phyloP scores from a whole-genome alignment of 2,113 vertebrate genomes.

The Muntiacus reevesi region DNA sequence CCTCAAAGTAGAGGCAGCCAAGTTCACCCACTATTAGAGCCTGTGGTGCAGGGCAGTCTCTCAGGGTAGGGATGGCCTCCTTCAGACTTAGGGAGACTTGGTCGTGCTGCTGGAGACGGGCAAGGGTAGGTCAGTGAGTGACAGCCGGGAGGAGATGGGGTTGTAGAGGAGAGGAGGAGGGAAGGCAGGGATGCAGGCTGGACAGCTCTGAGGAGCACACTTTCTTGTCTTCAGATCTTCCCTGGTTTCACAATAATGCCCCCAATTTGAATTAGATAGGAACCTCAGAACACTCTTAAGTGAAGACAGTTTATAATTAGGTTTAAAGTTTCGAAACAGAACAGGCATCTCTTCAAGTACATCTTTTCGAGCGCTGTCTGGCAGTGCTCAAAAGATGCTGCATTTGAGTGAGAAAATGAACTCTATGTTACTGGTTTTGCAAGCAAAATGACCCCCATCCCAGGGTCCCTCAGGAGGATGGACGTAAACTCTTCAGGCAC shows the following conservation, averaged over 20 bases:
- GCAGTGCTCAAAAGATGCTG: neutral
- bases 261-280: neutral
- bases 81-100: neutral
- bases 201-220: neutral
- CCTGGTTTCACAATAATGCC: neutral
- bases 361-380: neutral
- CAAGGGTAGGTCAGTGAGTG: neutral
- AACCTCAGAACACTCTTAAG: neutral
- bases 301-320: neutral
- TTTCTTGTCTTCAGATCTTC: neutral
- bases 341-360: neutral
- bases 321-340: slow-evolving; percentile 23
- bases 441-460: neutral
- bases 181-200: neutral
- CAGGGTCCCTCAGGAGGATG: neutral
- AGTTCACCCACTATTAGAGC: neutral
- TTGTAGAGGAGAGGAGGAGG: neutral
- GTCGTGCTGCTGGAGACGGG: neutral
- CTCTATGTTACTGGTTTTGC: neutral
- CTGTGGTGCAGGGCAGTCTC: neutral
- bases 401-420: neutral
- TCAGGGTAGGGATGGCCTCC: neutral
- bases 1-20: neutral
- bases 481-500: neutral
- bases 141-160: neutral